These are phyloP conservation scores for Trochalopteron elliotii DNA, from an alignment of 2,113 vertebrate species.

Conservation along the genomic window DNA sequence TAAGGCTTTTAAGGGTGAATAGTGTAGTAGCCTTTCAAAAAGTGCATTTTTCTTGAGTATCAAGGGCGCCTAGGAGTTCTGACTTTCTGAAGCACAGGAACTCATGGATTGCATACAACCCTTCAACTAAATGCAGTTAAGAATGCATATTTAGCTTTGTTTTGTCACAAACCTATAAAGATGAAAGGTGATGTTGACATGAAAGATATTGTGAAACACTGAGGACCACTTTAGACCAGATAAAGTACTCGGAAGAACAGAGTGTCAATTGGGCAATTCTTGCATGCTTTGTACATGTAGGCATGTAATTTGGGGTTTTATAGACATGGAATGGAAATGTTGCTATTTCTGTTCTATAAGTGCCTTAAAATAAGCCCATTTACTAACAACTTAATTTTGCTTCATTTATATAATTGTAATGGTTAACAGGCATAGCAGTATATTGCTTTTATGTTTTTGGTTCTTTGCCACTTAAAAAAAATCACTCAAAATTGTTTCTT, in stretches of 20 bases:
- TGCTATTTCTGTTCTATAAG: not conserved
- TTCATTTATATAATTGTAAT: not conserved
- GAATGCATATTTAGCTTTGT: not conserved
- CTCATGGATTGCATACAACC: not conserved
- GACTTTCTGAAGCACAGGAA: not conserved
- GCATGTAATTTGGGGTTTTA: not conserved
- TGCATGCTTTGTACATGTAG: not conserved
- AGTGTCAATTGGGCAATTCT: not conserved
- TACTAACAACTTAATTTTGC: not conserved
- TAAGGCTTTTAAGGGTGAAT: not conserved
- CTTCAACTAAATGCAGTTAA: not conserved
- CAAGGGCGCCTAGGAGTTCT: not conserved
- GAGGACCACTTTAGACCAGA: not conserved
- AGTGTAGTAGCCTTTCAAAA: not conserved
- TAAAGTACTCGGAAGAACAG: not conserved
- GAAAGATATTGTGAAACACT: not conserved
- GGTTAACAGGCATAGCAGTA: not conserved
- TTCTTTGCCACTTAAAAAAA: not conserved
- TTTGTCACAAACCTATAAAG: not conserved
- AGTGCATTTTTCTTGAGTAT: not conserved
- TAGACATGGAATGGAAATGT: not conserved
- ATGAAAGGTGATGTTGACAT: not conserved
- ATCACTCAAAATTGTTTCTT: not conserved
- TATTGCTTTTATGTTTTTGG: not conserved
- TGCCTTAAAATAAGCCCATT: not conserved